Evolutionary conservation across 2,113 vertebrate genomes (phyloP).

Genomic region (Agapornis roseicollis): DNA sequence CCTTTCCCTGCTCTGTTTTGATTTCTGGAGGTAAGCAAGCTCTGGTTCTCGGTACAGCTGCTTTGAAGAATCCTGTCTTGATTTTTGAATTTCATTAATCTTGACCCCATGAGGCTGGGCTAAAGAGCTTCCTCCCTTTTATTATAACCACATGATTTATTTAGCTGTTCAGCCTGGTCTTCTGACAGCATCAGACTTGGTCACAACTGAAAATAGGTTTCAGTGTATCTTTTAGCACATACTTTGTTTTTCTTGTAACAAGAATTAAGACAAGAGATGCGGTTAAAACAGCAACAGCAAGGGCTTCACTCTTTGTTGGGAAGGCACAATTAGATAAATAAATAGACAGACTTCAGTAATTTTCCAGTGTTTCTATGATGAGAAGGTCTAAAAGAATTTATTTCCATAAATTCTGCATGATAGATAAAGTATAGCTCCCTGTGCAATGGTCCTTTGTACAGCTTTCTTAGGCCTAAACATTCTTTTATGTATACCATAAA

Average conservation of each 20-base stretch:
- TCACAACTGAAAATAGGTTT: neutral
- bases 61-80: neutral
- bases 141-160: neutral
- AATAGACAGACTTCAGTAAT: neutral
- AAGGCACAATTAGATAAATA: neutral
- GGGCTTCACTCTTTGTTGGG: neutral
- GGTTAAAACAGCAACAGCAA: neutral
- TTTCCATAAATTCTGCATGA: neutral
- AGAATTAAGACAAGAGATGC: neutral
- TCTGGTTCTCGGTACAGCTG: neutral
- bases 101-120: neutral
- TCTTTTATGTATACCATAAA: neutral
- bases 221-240: neutral
- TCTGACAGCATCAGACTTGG: neutral
- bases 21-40: neutral
- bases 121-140: neutral
- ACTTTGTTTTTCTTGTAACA: neutral
- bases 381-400: neutral
- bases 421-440: neutral
- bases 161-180: neutral
- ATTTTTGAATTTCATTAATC: neutral
- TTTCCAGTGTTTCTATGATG: neutral
- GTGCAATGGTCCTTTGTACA: neutral
- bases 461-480: fast-evolving
- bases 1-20: neutral